These are phyloP conservation scores for Dilophus febrilis DNA, from an alignment of 2,888 invertebrate species.

Conservation along the genomic window DNA sequence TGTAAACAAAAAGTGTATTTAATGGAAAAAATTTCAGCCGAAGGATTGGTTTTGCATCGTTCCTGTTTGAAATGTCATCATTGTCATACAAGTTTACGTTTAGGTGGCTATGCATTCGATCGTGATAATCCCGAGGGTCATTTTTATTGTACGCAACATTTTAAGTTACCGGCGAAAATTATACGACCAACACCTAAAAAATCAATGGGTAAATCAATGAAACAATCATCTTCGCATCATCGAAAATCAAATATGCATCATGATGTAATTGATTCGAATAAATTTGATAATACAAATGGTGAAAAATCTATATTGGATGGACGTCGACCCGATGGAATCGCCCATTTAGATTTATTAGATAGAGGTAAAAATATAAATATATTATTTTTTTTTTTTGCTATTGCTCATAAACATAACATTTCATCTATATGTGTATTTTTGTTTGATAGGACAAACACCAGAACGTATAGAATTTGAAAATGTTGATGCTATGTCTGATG, in stretches of 20 bases:
- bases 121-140: conserved; percentile 47
- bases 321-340: conserved; percentile 19
- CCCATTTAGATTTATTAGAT: conserved; percentile 24
- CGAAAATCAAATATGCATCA: not conserved
- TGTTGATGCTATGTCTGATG: conserved; percentile 43
- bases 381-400: conserved; percentile 10
- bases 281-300: not conserved
- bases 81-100: conserved; percentile 67
- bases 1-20: conserved; percentile 85
- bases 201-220: conserved; percentile 9
- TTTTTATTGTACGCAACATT: conserved; percentile 61
- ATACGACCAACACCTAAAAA: conserved; percentile 20
- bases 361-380: conserved; percentile 10
- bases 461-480: conserved; percentile 69
- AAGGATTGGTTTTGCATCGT: conserved; percentile 80
- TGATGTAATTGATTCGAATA: not conserved
- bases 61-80: conserved; percentile 90
- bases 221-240: conserved; percentile 1
- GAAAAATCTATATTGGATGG: conserved; percentile 14
- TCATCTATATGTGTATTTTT: not conserved
- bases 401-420: too few relatives aligned
- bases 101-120: conserved; percentile 57
- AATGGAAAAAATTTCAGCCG: conserved; percentile 79
- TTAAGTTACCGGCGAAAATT: conserved; percentile 42
- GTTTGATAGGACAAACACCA: conserved; percentile 48